Conservation (phyloP, 2,888 invertebrate genomes). For the Fabriciana adippe region DNA sequence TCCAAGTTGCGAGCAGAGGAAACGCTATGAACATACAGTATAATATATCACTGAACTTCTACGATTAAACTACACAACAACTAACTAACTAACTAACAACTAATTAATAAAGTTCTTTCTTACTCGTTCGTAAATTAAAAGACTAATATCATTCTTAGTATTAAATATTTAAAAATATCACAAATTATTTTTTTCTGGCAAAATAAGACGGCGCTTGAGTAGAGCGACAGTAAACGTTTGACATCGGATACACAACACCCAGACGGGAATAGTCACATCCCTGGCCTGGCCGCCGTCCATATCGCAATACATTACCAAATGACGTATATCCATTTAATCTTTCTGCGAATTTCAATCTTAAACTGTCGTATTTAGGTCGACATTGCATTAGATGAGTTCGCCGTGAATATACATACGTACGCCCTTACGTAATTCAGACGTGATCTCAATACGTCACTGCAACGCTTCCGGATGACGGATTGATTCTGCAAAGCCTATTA, state of each 20-base stretch:
- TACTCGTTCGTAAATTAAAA: too few species aligned
- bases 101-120: too few species aligned
- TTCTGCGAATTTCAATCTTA: constrained; percentile 63
- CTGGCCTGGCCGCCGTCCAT: constrained; percentile 80
- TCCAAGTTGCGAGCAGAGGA: too few species aligned
- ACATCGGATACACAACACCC: constrained; percentile 66
- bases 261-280: constrained; percentile 81
- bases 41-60: too few species aligned
- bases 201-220: constrained; percentile 26
- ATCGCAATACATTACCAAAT: constrained; percentile 51
- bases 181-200: not conserved
- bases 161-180: not conserved
- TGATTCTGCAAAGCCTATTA: constrained; percentile 55
- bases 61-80: too few species aligned
- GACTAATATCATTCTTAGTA: too few species aligned
- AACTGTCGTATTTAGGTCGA: constrained; percentile 53
- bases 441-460: constrained; percentile 76
- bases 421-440: constrained; percentile 77
- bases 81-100: too few species aligned
- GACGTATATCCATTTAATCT: constrained; percentile 55
- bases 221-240: constrained; percentile 47
- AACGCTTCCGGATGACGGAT: constrained; percentile 73
- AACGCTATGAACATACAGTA: too few species aligned
- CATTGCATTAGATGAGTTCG: constrained; percentile 53
- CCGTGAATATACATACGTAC: constrained; percentile 60